These are phyloP conservation scores for Malacosoma neustria DNA, from an alignment of 2,888 invertebrate species.

Conservation along the genomic window DNA sequence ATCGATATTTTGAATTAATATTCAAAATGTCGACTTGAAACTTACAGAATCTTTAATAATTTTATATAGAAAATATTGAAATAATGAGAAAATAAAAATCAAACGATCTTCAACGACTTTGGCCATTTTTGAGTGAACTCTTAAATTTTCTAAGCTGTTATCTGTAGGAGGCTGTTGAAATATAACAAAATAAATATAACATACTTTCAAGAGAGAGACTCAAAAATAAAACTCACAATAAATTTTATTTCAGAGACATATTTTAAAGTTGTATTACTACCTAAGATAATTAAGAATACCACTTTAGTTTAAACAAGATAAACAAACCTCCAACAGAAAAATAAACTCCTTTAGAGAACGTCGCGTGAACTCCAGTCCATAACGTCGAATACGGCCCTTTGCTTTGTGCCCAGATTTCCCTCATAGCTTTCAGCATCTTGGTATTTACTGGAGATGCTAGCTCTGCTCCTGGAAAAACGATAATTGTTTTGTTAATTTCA, in stretches of 20 bases:
- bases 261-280: neutral
- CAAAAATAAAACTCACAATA: conserved; percentile 4
- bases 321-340: conserved; percentile 23
- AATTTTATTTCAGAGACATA: neutral
- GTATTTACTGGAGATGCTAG: conserved; percentile 22
- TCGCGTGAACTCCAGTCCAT: conserved; percentile 25
- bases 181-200: no score
- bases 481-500: neutral
- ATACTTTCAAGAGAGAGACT: no score
- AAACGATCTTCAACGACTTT: no score
- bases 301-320: neutral
- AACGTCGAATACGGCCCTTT: conserved; percentile 9
- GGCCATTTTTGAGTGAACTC: no score
- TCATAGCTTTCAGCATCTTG: conserved; percentile 13
- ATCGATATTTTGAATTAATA: no score
- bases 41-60: neutral
- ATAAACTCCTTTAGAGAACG: conserved; percentile 26
- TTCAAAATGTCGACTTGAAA: no score
- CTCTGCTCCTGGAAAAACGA: conserved; percentile 16
- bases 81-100: neutral
- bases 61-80: neutral
- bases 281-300: neutral
- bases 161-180: no score
- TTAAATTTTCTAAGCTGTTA: no score
- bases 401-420: conserved; percentile 5